Evolutionary conservation across 2,797 vertebrate genomes (phyloP), one percentile per base, ranked within the genome.

Genomic region (Etheostoma nigrum): DNA sequence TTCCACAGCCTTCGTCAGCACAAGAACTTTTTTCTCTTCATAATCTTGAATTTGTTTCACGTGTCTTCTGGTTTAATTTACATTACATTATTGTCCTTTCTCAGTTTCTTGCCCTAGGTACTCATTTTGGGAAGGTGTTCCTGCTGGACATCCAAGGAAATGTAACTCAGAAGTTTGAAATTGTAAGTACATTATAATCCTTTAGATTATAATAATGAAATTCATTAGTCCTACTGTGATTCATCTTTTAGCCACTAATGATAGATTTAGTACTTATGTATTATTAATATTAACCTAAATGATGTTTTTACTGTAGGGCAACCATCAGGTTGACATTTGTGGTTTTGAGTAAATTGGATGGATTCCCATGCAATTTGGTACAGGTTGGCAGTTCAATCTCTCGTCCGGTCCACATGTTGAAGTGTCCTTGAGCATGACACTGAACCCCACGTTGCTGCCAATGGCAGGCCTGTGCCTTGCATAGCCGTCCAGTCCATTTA

Each of bases 71-170:
- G 64, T 88, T 90, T 92, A 76, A 90, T 89, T 85, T 82, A 74
- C 45, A 71, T 76, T 40, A 40, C 55, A 72, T 88, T 65, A 6
- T 30, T 85, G 55, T 86, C 40, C 59, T 68, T 78, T 92, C 93
- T 54, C 95, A 99, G 98, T 99, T 99, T 92, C 95, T 99, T 80
- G 97, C 98, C 21, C 87, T 99, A 86, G 98, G 98, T 82, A 99
- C 98, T 4, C 97, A 99, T 94, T 98, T 97, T 86, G 98, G 98
- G 81, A 99, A 99, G 85, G 97, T 99, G 83, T 99, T 96, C 92
- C 95, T 99, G 81, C 95, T 99, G 89, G 98, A 99, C 86, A 94
- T 99, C 91, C 97, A 99, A 85, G 98, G 98, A 88, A 99, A 99
- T 87, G 93, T 97, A 84, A 99, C 97, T 23, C 98, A 99, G 92